Evolutionary conservation across 2,888 invertebrate genomes (phyloP), one percentile per base, ranked within the genome.

Genomic region (Strigamia transsilvanica): DNA sequence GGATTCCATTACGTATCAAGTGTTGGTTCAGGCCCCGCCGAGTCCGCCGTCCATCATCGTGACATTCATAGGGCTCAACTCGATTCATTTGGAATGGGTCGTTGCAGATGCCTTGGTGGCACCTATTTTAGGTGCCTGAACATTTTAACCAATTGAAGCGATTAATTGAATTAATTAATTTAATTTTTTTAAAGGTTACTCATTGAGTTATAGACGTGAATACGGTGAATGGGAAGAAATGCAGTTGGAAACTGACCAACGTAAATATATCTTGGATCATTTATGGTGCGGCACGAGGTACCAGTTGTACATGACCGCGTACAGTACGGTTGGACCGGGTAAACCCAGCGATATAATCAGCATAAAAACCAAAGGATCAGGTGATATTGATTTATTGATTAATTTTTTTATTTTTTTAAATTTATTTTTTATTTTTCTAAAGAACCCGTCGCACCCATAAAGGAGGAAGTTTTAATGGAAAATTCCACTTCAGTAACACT

Each of bases 141-240:
- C 10, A 27, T 6, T 15, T 15, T 66, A 1, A 66, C 4, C 10
- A 66, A 66, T 66, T 12, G 1, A 42, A 46, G 15, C 13, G 5
- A 46, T n/a, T 10, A 46, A 46, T 13, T n/a, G 15, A 46, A n/a
- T 13, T 3, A n/a, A n/a, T n/a, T n/a, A n/a, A n/a, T n/a, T n/a
- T n/a, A n/a, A 15, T 38, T 80, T 80, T 18, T 27, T 42, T 46
- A 1, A 27, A 83, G 97, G 97, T 0, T 96, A 96, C 89, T 94
- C 94, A 38, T 91, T 98, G 84, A 94, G 95, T 87, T 96, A 95
- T 90, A 97, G 97, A 87, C 96, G 96, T 82, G 97, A 97, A 88
- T 97, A 96, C 87, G 96, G 96, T 21, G 95, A 96, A 87, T 97
- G 96, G 96, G 94, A 95, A 89, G 94, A 94, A 10, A 92, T 93